phyloP scores from a whole-genome alignment of 2,888 invertebrate genomes.

The Sinhomidia bicolor region DNA sequence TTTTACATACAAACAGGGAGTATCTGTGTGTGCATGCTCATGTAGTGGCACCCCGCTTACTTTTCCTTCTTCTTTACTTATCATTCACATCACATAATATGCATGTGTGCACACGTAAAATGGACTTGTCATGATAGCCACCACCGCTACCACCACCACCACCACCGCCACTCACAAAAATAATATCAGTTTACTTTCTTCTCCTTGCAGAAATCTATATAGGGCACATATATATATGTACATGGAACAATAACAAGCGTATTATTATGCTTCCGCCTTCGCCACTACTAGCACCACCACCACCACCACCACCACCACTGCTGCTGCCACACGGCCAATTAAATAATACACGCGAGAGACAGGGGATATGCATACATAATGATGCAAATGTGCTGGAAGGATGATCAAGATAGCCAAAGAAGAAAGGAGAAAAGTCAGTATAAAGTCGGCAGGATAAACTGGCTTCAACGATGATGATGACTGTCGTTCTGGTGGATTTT shows the following conservation, averaged over 20 bases:
- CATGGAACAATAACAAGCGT: no score
- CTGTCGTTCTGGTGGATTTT: not conserved
- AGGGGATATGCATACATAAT: conserved; percentile 48
- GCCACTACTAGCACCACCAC: not conserved
- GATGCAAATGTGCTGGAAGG: not conserved
- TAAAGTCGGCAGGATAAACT: not conserved
- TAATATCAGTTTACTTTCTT: conserved; percentile 39
- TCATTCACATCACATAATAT: conserved; percentile 54
- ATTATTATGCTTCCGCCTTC: no score
- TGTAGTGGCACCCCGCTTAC: conserved; percentile 24
- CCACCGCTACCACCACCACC: no score
- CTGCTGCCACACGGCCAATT: conserved; percentile 49
- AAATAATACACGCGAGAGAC: conserved; percentile 52
- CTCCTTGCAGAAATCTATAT: not conserved
- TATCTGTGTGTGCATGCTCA: no score
- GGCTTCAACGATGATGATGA: conserved; percentile 11
- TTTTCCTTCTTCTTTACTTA: conserved; percentile 17
- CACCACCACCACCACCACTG: not conserved
- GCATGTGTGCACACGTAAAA: conserved; percentile 55
- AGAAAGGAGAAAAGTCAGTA: not conserved
- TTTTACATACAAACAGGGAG: no score
- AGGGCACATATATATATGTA: no score
- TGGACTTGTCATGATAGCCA: conserved; percentile 47
- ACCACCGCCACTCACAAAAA: not conserved
- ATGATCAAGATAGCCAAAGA: conserved; percentile 33